A percentile compares a stretch with the other conserved stretches of the same genome.
phyloP scores from a whole-genome alignment of 2,888 invertebrate species.

The Caenorhabditis becei region DNA sequence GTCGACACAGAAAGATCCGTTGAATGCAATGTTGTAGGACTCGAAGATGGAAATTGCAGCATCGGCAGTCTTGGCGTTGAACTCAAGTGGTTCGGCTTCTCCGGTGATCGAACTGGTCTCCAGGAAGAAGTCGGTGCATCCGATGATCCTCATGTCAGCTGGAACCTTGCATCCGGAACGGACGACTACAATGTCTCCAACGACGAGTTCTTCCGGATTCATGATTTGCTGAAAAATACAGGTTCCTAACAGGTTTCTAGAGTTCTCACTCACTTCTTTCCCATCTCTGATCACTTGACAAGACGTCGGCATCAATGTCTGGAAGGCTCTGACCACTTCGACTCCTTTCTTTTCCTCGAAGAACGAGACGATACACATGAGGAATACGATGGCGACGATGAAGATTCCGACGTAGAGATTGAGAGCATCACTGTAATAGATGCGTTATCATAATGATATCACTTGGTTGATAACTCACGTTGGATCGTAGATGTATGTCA shows the following conservation, averaged over 20 bases:
- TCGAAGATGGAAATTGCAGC: slow-evolving; percentile 65
- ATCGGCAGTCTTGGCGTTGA: slow-evolving; percentile 66
- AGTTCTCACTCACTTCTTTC: slow-evolving; percentile 49
- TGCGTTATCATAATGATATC: not conserved
- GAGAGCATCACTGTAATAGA: slow-evolving; percentile 61
- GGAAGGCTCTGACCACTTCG: slow-evolving; percentile 74
- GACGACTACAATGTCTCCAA: slow-evolving; percentile 75
- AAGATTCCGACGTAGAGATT: slow-evolving; percentile 76
- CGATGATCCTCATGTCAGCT: slow-evolving; percentile 72
- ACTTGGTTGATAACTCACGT: slow-evolving; percentile 39
- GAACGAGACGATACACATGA: slow-evolving; percentile 76
- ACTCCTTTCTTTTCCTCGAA: slow-evolving; percentile 74
- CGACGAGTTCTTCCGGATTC: slow-evolving; percentile 74
- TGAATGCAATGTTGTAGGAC: slow-evolving; percentile 69
- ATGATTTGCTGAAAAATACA: slow-evolving; percentile 47
- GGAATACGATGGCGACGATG: slow-evolving; percentile 73
- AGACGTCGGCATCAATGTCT: slow-evolving; percentile 71
- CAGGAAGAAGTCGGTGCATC: slow-evolving; percentile 71
- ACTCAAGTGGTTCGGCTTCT: slow-evolving; percentile 76
- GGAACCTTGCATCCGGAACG: slow-evolving; percentile 74
- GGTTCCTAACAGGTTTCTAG: not conserved
- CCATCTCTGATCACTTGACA: slow-evolving; percentile 74
- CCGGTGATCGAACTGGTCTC: slow-evolving; percentile 77
- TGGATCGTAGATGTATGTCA: slow-evolving; percentile 71
- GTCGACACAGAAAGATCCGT: slow-evolving; percentile 77